Conservation (phyloP, 2,888 invertebrate genomes). For the Sphaeridia pumilis region DNA sequence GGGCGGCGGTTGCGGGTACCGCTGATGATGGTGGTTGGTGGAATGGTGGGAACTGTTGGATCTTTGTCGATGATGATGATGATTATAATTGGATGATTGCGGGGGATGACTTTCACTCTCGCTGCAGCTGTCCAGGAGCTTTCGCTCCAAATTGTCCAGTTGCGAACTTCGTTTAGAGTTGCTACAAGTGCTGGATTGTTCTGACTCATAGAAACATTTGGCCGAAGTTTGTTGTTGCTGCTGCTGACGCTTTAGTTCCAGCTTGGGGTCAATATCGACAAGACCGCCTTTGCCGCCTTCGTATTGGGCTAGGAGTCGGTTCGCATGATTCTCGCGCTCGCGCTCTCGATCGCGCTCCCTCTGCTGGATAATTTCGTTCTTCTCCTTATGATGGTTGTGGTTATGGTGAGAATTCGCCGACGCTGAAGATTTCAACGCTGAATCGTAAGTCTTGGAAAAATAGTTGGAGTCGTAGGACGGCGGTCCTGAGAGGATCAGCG, state of each 20-base stretch:
- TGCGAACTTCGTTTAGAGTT: conserved; percentile 2
- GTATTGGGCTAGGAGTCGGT: conserved; percentile 33
- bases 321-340: conserved; percentile 26
- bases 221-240: too few species aligned
- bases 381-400: conserved; percentile 14
- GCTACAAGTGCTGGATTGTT: neutral
- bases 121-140: conserved; percentile 22
- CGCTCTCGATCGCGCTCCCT: conserved; percentile 16
- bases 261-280: conserved; percentile 32
- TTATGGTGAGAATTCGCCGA: conserved; percentile 8
- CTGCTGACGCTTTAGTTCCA: conserved; percentile 18
- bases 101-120: neutral
- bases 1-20: conserved; percentile 2
- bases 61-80: neutral
- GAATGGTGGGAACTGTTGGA: neutral
- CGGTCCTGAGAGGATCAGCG: conserved; percentile 30
- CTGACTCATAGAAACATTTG: too few species aligned
- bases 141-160: conserved; percentile 20
- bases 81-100: too few species aligned
- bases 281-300: conserved; percentile 30
- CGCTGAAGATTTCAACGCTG: conserved; percentile 1
- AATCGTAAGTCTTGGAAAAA: conserved; percentile 28
- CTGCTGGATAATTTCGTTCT: conserved; percentile 18
- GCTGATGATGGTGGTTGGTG: too few species aligned
- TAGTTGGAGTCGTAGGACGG: conserved; percentile 34